Percentiles rank a stretch among this genome's conserved stretches.
phyloP scores from a whole-genome alignment of 2,797 vertebrate genomes.

The Hybognathus amarus region DNA sequence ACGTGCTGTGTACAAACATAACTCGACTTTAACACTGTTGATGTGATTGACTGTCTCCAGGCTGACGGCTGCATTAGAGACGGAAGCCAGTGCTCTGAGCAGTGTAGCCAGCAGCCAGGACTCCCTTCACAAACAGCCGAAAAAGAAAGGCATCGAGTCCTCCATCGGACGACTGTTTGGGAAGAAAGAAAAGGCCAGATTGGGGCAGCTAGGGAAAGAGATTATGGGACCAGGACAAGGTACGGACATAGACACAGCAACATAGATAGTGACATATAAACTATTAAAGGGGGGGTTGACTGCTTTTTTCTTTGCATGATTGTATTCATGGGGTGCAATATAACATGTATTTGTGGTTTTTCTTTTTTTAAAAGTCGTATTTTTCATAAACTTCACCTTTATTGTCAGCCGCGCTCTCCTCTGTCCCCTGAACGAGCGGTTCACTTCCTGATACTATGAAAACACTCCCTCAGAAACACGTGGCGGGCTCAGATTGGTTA shows the following conservation, averaged over 20 bases:
- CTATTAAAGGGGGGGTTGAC: background rate
- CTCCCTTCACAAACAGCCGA: constrained; percentile 96
- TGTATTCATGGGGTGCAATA: no score
- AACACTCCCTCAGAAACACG: no score
- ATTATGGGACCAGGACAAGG: constrained; percentile 76
- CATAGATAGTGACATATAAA: background rate
- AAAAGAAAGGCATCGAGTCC: constrained; percentile 99
- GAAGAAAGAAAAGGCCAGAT: constrained; percentile 97
- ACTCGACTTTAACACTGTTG: background rate
- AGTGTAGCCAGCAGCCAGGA: constrained; percentile 96
- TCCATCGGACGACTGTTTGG: constrained; percentile 98
- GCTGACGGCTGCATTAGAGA: constrained; percentile 88
- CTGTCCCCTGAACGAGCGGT: no score
- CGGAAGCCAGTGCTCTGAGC: constrained; percentile 90
- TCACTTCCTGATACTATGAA: no score
- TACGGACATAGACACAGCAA: constrained; percentile 23
- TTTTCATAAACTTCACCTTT: no score
- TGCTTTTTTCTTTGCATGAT: no score
- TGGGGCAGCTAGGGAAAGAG: constrained; percentile 92
- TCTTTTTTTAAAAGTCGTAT: no score
- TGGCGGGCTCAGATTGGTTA: no score
- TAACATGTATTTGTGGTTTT: no score
- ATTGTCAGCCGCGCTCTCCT: no score
- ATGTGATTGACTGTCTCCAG: constrained; percentile 68
- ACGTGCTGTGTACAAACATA: background rate